Percentiles rank a stretch among this genome's conserved stretches.
Conservation (phyloP, 2,888 invertebrate species). For the Elysia crispata region DNA sequence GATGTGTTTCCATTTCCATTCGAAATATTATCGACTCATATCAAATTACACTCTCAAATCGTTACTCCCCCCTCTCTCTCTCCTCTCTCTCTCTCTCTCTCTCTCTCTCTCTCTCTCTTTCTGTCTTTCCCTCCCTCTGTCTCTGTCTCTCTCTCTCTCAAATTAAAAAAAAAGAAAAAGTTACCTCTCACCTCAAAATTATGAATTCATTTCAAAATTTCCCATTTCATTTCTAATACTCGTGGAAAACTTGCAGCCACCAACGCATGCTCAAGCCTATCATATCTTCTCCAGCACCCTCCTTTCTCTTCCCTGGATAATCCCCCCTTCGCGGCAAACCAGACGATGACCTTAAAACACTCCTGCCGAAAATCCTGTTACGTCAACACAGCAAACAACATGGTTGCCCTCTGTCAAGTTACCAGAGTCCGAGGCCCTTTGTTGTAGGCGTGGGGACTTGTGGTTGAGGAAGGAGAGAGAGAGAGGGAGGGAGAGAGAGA, state of each 20-base stretch:
- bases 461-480: neutral
- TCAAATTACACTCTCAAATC: too few species aligned
- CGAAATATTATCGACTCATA: too few species aligned
- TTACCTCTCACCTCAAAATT: too few species aligned
- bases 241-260: too few species aligned
- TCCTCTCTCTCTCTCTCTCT: slow-evolving; percentile 15
- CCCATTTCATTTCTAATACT: too few species aligned
- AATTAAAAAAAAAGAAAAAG: neutral
- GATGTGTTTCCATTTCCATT: too few species aligned
- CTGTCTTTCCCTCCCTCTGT: too few species aligned
- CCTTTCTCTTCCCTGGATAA: too few species aligned
- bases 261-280: too few species aligned
- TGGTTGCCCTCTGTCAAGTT: neutral
- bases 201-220: too few species aligned
- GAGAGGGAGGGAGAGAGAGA: neutral
- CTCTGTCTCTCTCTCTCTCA: slow-evolving; percentile 7
- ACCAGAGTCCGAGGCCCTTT: neutral
- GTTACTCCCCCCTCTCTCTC: neutral
- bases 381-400: neutral
- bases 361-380: neutral
- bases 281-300: too few species aligned
- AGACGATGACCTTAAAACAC: neutral
- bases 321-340: neutral
- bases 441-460: neutral
- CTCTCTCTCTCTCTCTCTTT: slow-evolving; percentile 21